phyloP scores from a whole-genome alignment of 1,140 invertebrate species.

The Eueides isabella region DNA sequence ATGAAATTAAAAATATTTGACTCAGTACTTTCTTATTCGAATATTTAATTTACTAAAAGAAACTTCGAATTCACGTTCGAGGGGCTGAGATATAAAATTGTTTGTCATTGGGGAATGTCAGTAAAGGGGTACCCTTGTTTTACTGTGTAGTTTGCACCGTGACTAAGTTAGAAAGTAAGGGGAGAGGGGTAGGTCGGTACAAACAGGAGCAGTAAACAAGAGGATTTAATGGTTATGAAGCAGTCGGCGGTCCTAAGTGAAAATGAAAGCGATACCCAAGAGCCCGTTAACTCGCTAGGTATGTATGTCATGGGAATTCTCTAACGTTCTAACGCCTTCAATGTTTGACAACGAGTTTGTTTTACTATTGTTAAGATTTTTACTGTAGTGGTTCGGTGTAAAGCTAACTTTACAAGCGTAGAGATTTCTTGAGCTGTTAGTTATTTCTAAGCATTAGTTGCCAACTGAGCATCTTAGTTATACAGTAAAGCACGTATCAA shows the following conservation, averaged over 20 bases:
- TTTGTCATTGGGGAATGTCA: conserved; percentile 45
- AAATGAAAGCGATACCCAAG: conserved; percentile 72
- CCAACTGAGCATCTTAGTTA: no score
- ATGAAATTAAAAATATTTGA: conserved; percentile 44
- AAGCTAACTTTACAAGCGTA: background rate
- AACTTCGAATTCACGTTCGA: conserved; percentile 41
- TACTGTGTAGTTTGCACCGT: conserved; percentile 57
- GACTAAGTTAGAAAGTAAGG: conserved; percentile 59
- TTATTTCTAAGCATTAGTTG: background rate
- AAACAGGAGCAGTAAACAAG: conserved; percentile 65
- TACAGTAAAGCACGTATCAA: no score
- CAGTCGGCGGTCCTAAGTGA: conserved; percentile 67
- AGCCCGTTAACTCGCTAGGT: conserved; percentile 58
- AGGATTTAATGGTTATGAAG: conserved; percentile 70
- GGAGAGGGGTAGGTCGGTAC: conserved; percentile 32
- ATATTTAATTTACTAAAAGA: conserved; percentile 55
- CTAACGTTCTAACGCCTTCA: conserved; percentile 36
- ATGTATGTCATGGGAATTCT: conserved; percentile 57
- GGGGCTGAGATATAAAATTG: conserved; percentile 46
- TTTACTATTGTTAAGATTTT: conserved; percentile 7
- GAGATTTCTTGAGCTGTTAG: background rate
- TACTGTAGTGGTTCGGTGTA: background rate
- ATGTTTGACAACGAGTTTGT: conserved; percentile 14
- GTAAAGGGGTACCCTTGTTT: conserved; percentile 47
- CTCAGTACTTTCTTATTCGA: conserved; percentile 45